Conservation (phyloP, 2,113 vertebrate genomes). For the Bettongia penicillata region DNA sequence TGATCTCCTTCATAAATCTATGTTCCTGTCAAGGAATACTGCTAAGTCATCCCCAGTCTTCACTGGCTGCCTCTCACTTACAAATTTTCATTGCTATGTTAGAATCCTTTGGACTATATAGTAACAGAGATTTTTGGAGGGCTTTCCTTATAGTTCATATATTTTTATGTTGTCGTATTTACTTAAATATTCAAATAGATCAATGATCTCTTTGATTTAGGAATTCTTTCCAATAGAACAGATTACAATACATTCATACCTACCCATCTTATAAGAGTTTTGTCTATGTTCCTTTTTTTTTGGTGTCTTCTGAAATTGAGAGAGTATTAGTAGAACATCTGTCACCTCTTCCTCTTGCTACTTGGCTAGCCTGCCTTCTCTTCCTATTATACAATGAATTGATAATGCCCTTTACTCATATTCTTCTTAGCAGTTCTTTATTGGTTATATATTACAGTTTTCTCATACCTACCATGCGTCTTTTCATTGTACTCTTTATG, state of each 20-base stretch:
- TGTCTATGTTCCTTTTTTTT: background rate
- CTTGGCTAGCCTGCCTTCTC: background rate
- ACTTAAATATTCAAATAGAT: background rate
- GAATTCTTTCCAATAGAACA: background rate
- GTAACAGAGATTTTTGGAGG: background rate
- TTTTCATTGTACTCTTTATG: background rate
- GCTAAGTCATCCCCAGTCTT: background rate
- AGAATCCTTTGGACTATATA: background rate
- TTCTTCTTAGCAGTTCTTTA: background rate
- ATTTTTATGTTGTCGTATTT: background rate
- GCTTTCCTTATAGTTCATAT: background rate
- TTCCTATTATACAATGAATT: background rate
- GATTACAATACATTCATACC: background rate
- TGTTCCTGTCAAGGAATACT: background rate
- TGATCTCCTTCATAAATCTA: background rate
- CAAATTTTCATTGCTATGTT: background rate
- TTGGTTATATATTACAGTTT: background rate
- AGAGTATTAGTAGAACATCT: background rate
- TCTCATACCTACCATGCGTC: background rate
- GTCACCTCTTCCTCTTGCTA: background rate
- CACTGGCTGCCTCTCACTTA: background rate
- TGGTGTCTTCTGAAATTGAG: background rate
- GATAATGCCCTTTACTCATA: background rate
- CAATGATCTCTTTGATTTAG: background rate
- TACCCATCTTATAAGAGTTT: background rate